These are phyloP conservation scores for Trisateles emortualis DNA, from an alignment of 2,888 invertebrate species.

Conservation along the genomic window DNA sequence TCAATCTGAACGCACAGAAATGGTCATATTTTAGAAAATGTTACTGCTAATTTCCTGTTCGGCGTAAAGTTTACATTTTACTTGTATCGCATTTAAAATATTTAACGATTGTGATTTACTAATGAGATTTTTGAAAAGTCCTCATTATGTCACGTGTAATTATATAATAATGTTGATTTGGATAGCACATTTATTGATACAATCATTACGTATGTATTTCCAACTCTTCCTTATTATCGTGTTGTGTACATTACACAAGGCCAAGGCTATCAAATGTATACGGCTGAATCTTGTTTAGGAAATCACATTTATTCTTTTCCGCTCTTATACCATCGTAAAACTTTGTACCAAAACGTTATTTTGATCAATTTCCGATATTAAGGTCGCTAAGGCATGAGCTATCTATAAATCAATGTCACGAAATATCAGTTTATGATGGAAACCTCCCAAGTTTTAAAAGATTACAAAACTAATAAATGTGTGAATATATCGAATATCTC, in stretches of 20 bases:
- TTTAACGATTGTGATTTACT: neutral
- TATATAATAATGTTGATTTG: constrained; percentile 40
- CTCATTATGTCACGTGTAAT: constrained; percentile 5
- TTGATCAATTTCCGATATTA: constrained; percentile 27
- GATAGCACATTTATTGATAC: constrained; percentile 48
- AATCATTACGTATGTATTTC: constrained; percentile 56
- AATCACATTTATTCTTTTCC: constrained; percentile 50
- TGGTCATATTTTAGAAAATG: neutral
- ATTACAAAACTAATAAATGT: constrained; percentile 1
- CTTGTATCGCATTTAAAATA: neutral
- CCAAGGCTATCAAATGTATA: constrained; percentile 69
- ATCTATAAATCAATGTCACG: constrained; percentile 24
- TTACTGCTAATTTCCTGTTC: neutral
- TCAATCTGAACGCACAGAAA: no score
- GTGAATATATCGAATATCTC: constrained; percentile 3
- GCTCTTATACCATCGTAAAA: constrained; percentile 43
- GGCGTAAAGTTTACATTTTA: neutral
- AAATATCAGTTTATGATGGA: constrained; percentile 16
- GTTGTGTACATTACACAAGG: constrained; percentile 66
- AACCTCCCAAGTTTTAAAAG: constrained; percentile 11
- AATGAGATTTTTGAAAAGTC: neutral
- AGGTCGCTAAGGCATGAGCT: constrained; percentile 23
- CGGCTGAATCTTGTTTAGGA: constrained; percentile 54
- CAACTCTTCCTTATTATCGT: constrained; percentile 71
- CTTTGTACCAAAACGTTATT: constrained; percentile 33